Evolutionary conservation across 2,888 invertebrate genomes (phyloP), one percentile per base, ranked within the genome.

Genomic region (Orthosia cruda): DNA sequence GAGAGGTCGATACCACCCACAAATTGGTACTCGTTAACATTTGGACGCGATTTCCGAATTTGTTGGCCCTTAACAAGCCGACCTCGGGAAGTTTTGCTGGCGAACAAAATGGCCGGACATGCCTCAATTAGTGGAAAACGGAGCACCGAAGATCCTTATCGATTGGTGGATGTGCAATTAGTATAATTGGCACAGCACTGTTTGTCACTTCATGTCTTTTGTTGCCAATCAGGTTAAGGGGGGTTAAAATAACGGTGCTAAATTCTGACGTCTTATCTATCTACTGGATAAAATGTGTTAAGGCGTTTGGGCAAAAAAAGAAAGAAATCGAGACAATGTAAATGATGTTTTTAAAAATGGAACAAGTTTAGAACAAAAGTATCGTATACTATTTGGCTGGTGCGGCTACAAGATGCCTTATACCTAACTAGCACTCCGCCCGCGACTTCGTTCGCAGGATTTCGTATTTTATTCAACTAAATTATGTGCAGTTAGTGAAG

Each of bases 11-110:
- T 90, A 88, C 88, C 87, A 86, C 91, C 93, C 93, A 87, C 92
- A 95, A 95, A 96, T 95, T 95, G 95, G 93, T 92, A 90, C 93
- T 94, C 95, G 95, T 96, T 95, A 96, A 94, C 95, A 95, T 95
- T 95, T 92, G 93, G 93, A 93, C 90, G 92, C 95, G 94, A 95
- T 95, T 95, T 94, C 93, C 93, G 94, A 95, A 95, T 95, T 94
- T 93, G 93, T 94, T 92, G 89, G 92, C 91, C 92, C 93, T 91
- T 95, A 95, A 95, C 95, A 93, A 95, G 93, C 91, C 88, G 89
- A 87, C 90, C 90, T 89, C 90, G 89, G 88, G 90, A 94, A 95
- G 92, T 95, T 95, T 93, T 90, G 91, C 89, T 89, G 86, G 87
- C 89, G 91, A 90, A 90, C 91, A 90, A 92, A 94, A 94, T 94